A percentile compares a stretch with the other conserved stretches of the same genome.
Evolutionary conservation across 1,140 invertebrate species (phyloP).

Genomic region (Bradynema listronoti): DNA sequence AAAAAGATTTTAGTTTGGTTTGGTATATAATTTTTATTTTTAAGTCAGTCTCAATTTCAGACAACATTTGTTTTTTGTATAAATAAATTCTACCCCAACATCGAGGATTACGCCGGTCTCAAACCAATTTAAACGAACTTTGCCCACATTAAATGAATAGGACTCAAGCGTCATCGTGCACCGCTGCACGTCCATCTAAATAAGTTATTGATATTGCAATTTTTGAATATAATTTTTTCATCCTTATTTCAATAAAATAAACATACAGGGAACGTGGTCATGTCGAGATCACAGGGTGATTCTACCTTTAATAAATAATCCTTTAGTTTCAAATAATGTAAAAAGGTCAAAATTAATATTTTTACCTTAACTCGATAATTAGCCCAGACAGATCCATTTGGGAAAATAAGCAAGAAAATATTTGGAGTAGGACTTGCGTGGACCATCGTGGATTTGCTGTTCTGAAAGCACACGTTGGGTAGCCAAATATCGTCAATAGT

Average conservation of each 20-base stretch:
- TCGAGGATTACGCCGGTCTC: conserved; percentile 39
- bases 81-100: conserved; percentile 21
- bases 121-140: conserved; percentile 42
- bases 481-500: conserved; percentile 42
- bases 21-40: too few relatives aligned
- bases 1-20: too few relatives aligned
- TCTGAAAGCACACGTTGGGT: conserved; percentile 41
- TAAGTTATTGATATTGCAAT: conserved; percentile 11
- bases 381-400: conserved; percentile 29
- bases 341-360: not conserved
- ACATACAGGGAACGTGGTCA: conserved; percentile 36
- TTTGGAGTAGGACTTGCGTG: conserved; percentile 34
- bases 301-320: conserved; percentile 25
- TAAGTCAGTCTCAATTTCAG: too few relatives aligned
- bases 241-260: conserved; percentile 16
- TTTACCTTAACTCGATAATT: conserved; percentile 34
- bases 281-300: conserved; percentile 37
- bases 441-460: conserved; percentile 31
- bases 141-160: conserved; percentile 49
- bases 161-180: conserved; percentile 41
- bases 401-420: conserved; percentile 31
- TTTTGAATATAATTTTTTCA: not conserved
- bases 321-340: conserved; percentile 10
- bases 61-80: conserved; percentile 10
- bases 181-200: conserved; percentile 44